Evolutionary conservation across 1,140 invertebrate species (phyloP).

Genomic region (Heliconius hewitsoni): DNA sequence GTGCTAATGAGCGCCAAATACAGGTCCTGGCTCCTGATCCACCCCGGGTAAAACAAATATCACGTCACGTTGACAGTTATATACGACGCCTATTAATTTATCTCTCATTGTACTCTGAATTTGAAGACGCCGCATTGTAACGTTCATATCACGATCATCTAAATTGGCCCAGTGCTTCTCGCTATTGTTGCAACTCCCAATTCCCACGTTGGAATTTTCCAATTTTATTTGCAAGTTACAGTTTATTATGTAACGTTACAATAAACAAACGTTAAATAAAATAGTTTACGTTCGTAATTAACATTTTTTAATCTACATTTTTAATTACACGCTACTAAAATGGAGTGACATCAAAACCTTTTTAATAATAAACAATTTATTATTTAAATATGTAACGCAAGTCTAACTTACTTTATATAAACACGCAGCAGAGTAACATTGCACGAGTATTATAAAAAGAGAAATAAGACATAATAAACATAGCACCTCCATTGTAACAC

Average conservation of each 20-base stretch:
- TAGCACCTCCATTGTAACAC: conserved; percentile 46
- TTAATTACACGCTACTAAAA: not conserved
- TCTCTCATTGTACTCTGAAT: conserved; percentile 43
- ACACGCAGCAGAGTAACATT: conserved; percentile 16
- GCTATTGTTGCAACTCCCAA: conserved; percentile 28
- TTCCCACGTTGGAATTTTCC: conserved; percentile 29
- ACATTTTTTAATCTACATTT: not conserved
- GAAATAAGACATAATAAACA: conserved; percentile 33
- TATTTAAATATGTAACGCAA: not conserved
- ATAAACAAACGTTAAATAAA: not conserved
- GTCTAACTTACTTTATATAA: not conserved
- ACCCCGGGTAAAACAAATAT: conserved; percentile 61
- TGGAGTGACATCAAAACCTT: not conserved
- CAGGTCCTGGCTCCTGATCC: conserved; percentile 57
- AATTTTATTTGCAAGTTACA: conserved; percentile 16
- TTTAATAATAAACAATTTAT: not conserved
- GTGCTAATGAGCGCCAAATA: conserved; percentile 70
- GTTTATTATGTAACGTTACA: not conserved
- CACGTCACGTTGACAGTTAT: conserved; percentile 55
- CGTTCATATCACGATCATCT: conserved; percentile 34
- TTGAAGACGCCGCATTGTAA: conserved; percentile 36
- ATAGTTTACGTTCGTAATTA: not conserved
- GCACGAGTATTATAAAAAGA: conserved; percentile 30
- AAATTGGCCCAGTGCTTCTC: conserved; percentile 33
- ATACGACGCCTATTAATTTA: conserved; percentile 47